phyloP scores from a whole-genome alignment of 2,797 vertebrate species.

The Poeciliopsis infans region DNA sequence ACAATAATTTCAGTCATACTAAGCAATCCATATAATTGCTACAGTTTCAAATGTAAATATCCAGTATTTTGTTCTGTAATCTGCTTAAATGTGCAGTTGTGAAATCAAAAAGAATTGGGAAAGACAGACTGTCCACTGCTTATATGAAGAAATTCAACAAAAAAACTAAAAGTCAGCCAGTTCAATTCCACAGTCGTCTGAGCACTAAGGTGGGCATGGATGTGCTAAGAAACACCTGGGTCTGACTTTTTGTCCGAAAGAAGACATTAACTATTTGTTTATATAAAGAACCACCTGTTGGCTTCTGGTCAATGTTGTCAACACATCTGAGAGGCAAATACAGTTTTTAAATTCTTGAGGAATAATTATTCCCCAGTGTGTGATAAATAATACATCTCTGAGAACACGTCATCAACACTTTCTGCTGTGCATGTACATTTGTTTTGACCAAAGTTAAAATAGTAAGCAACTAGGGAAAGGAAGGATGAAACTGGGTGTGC shows the following conservation, averaged over 20 bases:
- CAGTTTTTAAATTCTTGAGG: constrained; percentile 28
- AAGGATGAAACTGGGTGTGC: not conserved
- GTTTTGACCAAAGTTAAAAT: not conserved
- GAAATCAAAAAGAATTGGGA: not conserved
- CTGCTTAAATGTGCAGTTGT: not conserved
- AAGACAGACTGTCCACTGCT: not conserved
- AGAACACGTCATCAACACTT: constrained; percentile 21
- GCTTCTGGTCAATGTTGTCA: constrained; percentile 20
- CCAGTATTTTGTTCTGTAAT: not conserved
- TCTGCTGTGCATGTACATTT: not conserved
- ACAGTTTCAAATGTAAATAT: not conserved
- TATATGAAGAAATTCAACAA: not conserved
- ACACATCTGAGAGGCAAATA: constrained; percentile 24
- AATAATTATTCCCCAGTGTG: constrained; percentile 33
- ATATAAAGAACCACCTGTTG: constrained; percentile 28
- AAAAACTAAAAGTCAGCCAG: not conserved
- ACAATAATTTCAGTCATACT: not conserved
- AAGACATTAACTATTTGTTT: constrained; percentile 21
- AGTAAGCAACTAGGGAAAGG: not conserved
- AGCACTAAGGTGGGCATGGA: not conserved
- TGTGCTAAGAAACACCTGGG: not conserved
- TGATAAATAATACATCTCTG: constrained; percentile 28
- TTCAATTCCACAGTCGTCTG: not conserved
- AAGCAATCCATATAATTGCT: not conserved
- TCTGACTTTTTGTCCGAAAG: not conserved